Evolutionary conservation across 2,797 vertebrate species (phyloP), one percentile per base, ranked within the genome.

Genomic region (Sebastes hubbsi): DNA sequence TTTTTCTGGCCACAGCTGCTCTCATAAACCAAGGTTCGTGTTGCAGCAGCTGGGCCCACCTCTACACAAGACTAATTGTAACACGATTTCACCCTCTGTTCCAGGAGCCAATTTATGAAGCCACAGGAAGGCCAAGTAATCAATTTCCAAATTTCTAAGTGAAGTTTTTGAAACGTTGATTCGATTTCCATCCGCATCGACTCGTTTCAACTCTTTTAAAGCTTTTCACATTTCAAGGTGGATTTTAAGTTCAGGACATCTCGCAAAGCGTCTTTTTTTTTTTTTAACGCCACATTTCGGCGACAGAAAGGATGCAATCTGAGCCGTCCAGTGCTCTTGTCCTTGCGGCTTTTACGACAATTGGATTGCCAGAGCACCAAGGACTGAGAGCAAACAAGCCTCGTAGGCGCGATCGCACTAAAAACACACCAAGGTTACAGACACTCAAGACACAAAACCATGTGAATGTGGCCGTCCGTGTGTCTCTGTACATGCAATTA

Each of bases 1-100:
- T 72, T 75, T 72, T 9, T 73, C 67, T 60, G 56, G 76, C 70
- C 87, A 81, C 92, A 92, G 92, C 90, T 92, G 92, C 81, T 89
- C 85, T 82, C 74, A 75, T 80, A 85, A 88, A 87, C 42, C 56
- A 27, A 71, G 88, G 83, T 89, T 95, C 87, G 83, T 84, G 72
- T 93, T 88, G 88, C 91, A 86, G 80, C 93, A 93, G 92, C 88
- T 91, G 93, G 67, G 81, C 38, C 70, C 75, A 85, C 78, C 77
- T 85, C 84, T 25, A 61, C n/a, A 64, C 70, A 70, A 70, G 78
- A 75, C 86, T 91, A 91, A 93, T 90, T 84, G 88, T 78, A 90
- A 85, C 83, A 66, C 62, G 8, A 71, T 83, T 90, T 86, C 77
- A 52, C 74, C 56, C 76, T 65, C 74, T 63, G 63, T 78, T 64